phyloP scores from a whole-genome alignment of 2,888 invertebrate species.

The Cremastinae sp. region DNA sequence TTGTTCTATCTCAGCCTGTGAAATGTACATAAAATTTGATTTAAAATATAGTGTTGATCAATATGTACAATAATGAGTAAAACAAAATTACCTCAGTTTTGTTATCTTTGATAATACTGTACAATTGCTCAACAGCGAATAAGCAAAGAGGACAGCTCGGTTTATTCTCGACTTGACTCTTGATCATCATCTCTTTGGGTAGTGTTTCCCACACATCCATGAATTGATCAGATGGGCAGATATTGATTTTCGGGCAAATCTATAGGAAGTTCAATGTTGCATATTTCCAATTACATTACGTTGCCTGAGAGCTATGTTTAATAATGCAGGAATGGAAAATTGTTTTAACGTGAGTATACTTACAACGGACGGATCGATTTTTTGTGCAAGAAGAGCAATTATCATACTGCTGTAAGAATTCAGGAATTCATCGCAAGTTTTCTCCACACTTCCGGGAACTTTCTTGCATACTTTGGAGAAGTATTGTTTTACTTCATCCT shows the following conservation, averaged over 20 bases:
- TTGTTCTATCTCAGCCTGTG: constrained; percentile 85
- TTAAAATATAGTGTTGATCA: too few species aligned
- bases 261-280: constrained; percentile 69
- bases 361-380: constrained; percentile 88
- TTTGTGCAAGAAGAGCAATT: constrained; percentile 89
- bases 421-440: constrained; percentile 88
- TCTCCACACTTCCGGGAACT: constrained; percentile 84
- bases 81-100: constrained; percentile 89
- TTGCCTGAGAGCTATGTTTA: too few species aligned
- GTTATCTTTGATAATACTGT: constrained; percentile 86
- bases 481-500: constrained; percentile 86
- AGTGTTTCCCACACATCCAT: constrained; percentile 74
- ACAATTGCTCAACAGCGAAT: constrained; percentile 90
- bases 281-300: too few species aligned
- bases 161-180: constrained; percentile 82
- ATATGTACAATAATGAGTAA: too few species aligned
- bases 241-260: constrained; percentile 87
- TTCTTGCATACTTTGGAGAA: constrained; percentile 87
- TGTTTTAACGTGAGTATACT: constrained; percentile 67
- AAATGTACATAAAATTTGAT: constrained; percentile 6
- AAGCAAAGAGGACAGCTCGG: constrained; percentile 91
- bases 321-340: too few species aligned
- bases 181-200: constrained; percentile 81
- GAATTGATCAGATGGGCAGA: constrained; percentile 84
- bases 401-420: constrained; percentile 90